These are phyloP conservation scores for Triplophysa bombifrons DNA, from an alignment of 2,797 vertebrate species.

Conservation along the genomic window DNA sequence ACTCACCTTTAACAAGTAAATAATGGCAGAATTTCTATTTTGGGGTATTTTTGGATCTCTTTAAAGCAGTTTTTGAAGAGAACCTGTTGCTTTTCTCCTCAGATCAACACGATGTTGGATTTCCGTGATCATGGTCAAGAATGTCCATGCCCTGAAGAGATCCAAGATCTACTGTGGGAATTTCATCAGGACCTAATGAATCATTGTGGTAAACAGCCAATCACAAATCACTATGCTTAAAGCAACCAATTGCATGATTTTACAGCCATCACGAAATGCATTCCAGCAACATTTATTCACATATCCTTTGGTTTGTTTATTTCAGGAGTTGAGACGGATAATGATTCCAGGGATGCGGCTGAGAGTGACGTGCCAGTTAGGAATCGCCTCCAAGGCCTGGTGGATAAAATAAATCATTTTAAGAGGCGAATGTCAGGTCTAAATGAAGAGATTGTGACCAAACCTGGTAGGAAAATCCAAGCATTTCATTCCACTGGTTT, in stretches of 20 bases:
- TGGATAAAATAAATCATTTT: slow-evolving; percentile 79
- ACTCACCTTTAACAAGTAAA: no score
- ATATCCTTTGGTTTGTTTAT: slow-evolving; percentile 33
- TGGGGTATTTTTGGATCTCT: no score
- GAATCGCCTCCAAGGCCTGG: slow-evolving; percentile 80
- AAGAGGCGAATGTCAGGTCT: slow-evolving; percentile 79
- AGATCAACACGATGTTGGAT: slow-evolving; percentile 94
- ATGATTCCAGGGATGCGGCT: slow-evolving; percentile 76
- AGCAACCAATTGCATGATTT: not conserved
- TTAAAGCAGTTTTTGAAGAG: not conserved
- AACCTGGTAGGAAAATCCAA: slow-evolving; percentile 73
- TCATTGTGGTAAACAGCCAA: slow-evolving; percentile 83
- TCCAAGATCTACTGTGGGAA: slow-evolving; percentile 84
- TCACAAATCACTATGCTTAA: not conserved
- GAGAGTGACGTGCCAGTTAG: slow-evolving; percentile 79
- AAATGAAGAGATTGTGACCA: slow-evolving; percentile 67
- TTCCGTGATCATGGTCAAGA: slow-evolving; percentile 84
- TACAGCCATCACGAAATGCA: not conserved
- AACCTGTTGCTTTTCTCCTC: slow-evolving; percentile 3
- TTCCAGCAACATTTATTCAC: not conserved
- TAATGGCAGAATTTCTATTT: not conserved
- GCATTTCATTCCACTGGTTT: not conserved
- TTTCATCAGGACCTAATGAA: slow-evolving; percentile 88
- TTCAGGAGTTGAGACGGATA: slow-evolving; percentile 84
- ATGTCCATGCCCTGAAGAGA: slow-evolving; percentile 87